phyloP scores from a whole-genome alignment of 2,113 vertebrate genomes.

The Procavia capensis region DNA sequence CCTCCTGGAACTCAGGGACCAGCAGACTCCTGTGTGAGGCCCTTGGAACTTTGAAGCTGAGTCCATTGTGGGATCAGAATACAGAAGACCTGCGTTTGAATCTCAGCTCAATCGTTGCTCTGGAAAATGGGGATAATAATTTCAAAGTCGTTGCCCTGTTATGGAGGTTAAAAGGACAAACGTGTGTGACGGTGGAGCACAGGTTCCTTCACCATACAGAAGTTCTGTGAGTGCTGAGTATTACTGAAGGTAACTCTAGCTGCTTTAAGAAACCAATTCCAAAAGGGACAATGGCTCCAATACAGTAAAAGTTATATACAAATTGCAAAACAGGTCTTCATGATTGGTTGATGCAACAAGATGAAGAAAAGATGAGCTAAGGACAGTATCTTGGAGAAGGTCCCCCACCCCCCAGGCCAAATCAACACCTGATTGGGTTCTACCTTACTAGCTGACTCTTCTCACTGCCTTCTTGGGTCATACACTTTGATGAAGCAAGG shows the following conservation, averaged over 20 bases:
- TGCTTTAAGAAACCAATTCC: too few species aligned
- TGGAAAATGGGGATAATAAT: neutral
- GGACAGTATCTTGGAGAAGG: too few species aligned
- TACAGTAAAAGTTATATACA: accelerated
- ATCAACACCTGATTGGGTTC: neutral
- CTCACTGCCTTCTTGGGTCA: neutral
- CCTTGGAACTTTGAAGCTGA: neutral
- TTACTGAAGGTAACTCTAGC: too few species aligned
- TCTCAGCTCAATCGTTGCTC: neutral
- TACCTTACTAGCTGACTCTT: neutral
- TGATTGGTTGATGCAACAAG: neutral
- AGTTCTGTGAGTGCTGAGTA: neutral
- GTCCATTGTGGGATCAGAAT: accelerated
- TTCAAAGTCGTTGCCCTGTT: neutral
- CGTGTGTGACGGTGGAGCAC: accelerated
- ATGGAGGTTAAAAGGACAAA: neutral
- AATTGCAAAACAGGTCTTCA: neutral
- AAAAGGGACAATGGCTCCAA: neutral
- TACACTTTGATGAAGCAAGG: neutral
- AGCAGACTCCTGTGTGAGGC: neutral
- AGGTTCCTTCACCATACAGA: neutral
- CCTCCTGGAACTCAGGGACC: accelerated
- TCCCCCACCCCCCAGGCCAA: too few species aligned
- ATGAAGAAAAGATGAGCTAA: accelerated
- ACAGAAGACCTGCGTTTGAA: neutral